Evolutionary conservation across 2,797 vertebrate species (phyloP).

Genomic region (Heteromormyrus szaboi): DNA sequence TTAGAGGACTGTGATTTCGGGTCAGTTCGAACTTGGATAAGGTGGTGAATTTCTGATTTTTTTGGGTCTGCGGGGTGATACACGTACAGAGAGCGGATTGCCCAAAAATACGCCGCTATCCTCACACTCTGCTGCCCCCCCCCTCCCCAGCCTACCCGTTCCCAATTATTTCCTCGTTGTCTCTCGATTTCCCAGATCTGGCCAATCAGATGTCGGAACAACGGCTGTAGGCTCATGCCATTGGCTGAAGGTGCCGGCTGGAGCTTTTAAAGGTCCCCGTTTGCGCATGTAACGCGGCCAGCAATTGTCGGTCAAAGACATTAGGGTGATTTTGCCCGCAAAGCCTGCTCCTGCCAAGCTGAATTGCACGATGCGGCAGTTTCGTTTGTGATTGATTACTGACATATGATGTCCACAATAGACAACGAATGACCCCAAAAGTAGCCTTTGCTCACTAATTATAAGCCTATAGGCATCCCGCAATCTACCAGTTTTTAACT

Average conservation of each 20-base stretch:
- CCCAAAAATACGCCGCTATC: conserved; percentile 18
- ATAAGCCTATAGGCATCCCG: neutral
- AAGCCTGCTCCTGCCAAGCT: neutral
- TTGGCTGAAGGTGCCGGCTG: neutral
- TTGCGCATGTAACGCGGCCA: neutral
- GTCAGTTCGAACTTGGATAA: conserved; percentile 6
- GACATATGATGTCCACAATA: neutral
- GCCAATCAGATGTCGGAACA: conserved; percentile 10
- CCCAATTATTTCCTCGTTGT: conserved; percentile 6
- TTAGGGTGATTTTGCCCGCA: neutral
- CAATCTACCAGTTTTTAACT: neutral
- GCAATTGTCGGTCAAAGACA: neutral
- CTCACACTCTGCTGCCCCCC: neutral
- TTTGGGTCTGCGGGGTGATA: conserved; percentile 20
- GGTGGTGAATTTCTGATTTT: conserved; percentile 1
- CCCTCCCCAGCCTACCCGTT: neutral
- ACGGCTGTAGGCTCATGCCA: neutral
- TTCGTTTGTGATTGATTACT: neutral
- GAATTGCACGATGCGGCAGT: neutral
- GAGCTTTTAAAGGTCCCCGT: conserved; percentile 9
- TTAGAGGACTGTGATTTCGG: conserved; percentile 16
- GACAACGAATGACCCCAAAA: neutral
- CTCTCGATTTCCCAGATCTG: neutral
- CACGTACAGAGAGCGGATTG: conserved; percentile 11
- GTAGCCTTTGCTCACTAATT: neutral